phyloP scores from a whole-genome alignment of 2,797 vertebrate species.

The Nasua narica region DNA sequence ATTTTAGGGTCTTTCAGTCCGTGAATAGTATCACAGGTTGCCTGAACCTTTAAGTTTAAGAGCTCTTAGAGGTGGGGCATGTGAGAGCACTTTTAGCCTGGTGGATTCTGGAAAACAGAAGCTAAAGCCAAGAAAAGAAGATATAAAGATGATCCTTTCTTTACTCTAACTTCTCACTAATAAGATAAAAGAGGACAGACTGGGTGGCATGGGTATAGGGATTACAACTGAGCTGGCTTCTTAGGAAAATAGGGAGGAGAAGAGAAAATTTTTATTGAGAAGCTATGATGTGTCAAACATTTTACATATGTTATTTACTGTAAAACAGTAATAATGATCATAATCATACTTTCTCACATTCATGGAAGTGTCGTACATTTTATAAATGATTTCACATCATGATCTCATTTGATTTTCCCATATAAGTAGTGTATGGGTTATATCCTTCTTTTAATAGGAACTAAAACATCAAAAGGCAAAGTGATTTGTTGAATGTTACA shows the following conservation, averaged over 20 bases:
- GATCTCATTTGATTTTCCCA: conserved; percentile 1
- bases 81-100: neutral
- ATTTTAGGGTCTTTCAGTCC: neutral
- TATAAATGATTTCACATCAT: conserved; percentile 3
- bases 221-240: neutral
- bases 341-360: neutral
- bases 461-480: neutral
- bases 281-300: neutral
- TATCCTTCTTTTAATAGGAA: neutral
- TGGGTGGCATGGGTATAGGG: neutral
- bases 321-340: neutral
- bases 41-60: neutral
- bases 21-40: neutral
- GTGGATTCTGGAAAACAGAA: neutral
- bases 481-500: neutral
- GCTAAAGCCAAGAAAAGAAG: neutral
- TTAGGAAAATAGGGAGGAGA: neutral
- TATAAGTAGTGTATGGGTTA: neutral
- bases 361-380: neutral
- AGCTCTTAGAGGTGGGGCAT: neutral
- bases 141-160: neutral
- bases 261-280: neutral
- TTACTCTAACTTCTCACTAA: neutral
- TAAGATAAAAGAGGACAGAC: neutral
- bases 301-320: neutral